Base-by-base conservation (phyloP, 2,888 invertebrate genomes). In the Habroteleia sp. region DNA sequence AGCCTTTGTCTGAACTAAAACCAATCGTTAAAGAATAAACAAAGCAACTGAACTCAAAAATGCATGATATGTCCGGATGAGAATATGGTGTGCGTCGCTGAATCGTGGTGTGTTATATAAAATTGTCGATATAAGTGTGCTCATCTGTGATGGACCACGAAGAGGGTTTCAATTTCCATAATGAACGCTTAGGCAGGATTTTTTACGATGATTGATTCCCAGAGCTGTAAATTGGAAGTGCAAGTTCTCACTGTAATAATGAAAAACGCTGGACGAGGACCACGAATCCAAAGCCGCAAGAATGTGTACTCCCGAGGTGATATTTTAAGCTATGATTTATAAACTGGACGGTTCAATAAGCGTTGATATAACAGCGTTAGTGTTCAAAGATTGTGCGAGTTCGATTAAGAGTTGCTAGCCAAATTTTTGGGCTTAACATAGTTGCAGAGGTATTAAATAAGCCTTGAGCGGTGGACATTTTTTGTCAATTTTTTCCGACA, bases 361-460 rank as follows among this genome's bases (percentile, higher is more conserved):
- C 25, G 41, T 41, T 5, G 13, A 6, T 7, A 41, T 25, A 23
- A 7, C 23, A 3, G 13, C 7, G 11, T 17, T 39, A 1, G 17
- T 39, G 17, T 39, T 39, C 3, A 14, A 7, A 20, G 14, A 13
- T 1, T 11, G 14, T 23, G 54, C 20, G 14, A 4, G 23, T 29
- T 48, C 56, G 31, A 31, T 41, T 58, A 74, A 78, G 82, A 80
- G 82, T 87, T 88, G 87, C 86, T 88, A 88, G 88, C 87, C 86
- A 87, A 86, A 85, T 87, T 87, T 86, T 78, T 81, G 78, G 63
- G 76, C 86, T 86, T 86, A 84, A 88, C 87, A 87, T 87, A 87
- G 80, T 85, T 87, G 81, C 87, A 85, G 87, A 85, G 87, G 79
- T 86, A 84, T 66, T 82, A 83, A 83, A 83, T 84, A 80, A 84